These are phyloP conservation scores for Pogonus chalceus DNA, from an alignment of 1,140 invertebrate genomes.

Conservation along the genomic window DNA sequence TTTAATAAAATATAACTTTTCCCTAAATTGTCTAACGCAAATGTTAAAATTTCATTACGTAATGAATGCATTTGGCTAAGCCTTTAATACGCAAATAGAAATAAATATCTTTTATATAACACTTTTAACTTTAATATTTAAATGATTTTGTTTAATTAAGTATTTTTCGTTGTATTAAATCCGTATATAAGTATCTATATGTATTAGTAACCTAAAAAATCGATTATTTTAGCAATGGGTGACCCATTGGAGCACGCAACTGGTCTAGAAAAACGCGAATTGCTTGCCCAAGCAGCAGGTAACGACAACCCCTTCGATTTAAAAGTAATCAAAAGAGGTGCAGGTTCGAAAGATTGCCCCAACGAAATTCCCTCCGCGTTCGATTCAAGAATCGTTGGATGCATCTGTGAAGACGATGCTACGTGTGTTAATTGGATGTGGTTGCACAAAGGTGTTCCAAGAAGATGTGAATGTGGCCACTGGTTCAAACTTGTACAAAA, in stretches of 20 bases:
- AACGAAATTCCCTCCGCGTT: slow-evolving; percentile 84
- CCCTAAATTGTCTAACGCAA: neutral
- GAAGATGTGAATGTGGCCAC: slow-evolving; percentile 89
- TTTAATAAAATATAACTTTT: neutral
- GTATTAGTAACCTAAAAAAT: no score
- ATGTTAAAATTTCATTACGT: slow-evolving; percentile 8
- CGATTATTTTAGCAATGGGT: slow-evolving; percentile 48
- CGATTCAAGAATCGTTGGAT: slow-evolving; percentile 84
- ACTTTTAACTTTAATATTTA: no score
- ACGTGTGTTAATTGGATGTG: slow-evolving; percentile 87
- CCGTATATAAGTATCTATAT: no score
- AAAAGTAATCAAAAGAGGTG: slow-evolving; percentile 64
- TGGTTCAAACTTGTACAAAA: slow-evolving; percentile 89
- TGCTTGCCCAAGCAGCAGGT: slow-evolving; percentile 72
- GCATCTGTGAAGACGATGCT: slow-evolving; percentile 91
- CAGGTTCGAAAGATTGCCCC: slow-evolving; percentile 76
- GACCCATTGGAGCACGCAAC: slow-evolving; percentile 88
- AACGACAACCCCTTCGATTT: slow-evolving; percentile 87
- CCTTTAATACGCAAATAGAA: neutral
- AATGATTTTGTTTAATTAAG: no score
- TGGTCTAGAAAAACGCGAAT: slow-evolving; percentile 81
- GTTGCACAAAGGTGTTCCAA: slow-evolving; percentile 76
- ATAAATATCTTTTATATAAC: no score
- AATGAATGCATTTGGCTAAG: neutral
- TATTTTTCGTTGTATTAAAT: no score